Evolutionary conservation across 2,113 vertebrate genomes (phyloP), one percentile per base, ranked within the genome.

Genomic region (Garra rufa): DNA sequence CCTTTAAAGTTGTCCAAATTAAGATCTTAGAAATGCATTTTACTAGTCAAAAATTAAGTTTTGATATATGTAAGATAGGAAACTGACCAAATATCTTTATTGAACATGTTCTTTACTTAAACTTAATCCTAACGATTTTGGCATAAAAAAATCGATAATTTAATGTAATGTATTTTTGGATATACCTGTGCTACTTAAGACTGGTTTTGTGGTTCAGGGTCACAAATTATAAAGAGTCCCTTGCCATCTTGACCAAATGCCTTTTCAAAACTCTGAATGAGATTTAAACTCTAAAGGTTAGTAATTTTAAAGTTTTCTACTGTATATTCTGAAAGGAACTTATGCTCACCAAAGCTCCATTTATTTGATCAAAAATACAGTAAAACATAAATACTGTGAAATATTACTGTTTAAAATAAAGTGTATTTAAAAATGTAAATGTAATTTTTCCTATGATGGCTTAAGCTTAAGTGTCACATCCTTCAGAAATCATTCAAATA

Each of bases 181-280:
- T n/a, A n/a, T n/a, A n/a, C n/a, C n/a, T n/a, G n/a, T n/a, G n/a
- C n/a, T n/a, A n/a, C n/a, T n/a, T n/a, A n/a, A n/a, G n/a, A n/a
- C n/a, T n/a, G n/a, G n/a, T n/a, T n/a, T n/a, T n/a, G n/a, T n/a
- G n/a, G n/a, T n/a, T n/a, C n/a, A n/a, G n/a, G n/a, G n/a, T n/a
- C n/a, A n/a, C n/a, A n/a, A n/a, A n/a, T n/a, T n/a, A n/a, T 24
- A 70, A 65, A 73, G 21, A 55, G 46, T 26, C 44, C 67, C 67
- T 9, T 76, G 38, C 10, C 4, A 28, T 34, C 6, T 2, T 41
- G 30, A 34, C 26, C 15, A 34, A 38, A 70, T 70, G 30, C 6
- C 30, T 34, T 34, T 65, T 65, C 61, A 34, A 67, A 67, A 38
- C 15, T 76, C 74, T 55, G 8, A n/a, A n/a, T 38, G 10, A 30